Evolutionary conservation across 1,140 invertebrate genomes (phyloP), one percentile per base, ranked within the genome.

Genomic region (Drosophila eugracilis): DNA sequence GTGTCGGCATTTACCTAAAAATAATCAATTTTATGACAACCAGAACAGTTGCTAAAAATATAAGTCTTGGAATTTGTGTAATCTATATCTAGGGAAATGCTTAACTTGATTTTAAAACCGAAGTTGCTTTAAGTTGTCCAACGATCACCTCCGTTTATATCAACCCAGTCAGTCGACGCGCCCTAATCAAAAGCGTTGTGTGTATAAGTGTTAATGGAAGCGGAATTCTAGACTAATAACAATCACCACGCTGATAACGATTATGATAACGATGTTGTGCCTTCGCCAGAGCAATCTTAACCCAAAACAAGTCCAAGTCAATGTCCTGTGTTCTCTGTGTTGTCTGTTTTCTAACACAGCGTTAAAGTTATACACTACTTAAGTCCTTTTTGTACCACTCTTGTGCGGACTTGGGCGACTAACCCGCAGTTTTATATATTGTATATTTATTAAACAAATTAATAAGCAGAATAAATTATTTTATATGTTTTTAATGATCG

Each of bases 391-490:
- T 60, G 39, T 54, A 63, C 65, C 32, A 66, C 47, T 34, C 48
- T 72, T 52, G 55, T 60, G 62, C 53, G 69, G 73, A 84, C 57
- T 45, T 47, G 60, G 57, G 60, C 60, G 24, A 65, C 79, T 84
- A 84, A 84, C 75, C 63, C 45, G 75, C 67, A 75, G 62, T 73
- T 84, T 75, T 88, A 83, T 57, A 88, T 78, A 86, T 86, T 86
- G 78, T 86, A 78, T 86, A 86, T 86, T 86, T 86, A 86, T 86
- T 86, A 86, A 89, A 89, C 78, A 75, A 88, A 88, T 89, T 89
- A 86, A 86, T 89, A 86, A 86, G 79, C 70, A 78, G 66, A 85
- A 85, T 88, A 86, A 86, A 86, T 89, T 88, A 88, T 86, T 86
- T 86, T 78, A 70, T 88, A 86, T 88, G 83, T 86, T 86, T 86